Base-by-base conservation (phyloP, 2,797 vertebrate genomes). In the Sternarchorhynchus goeldii region DNA sequence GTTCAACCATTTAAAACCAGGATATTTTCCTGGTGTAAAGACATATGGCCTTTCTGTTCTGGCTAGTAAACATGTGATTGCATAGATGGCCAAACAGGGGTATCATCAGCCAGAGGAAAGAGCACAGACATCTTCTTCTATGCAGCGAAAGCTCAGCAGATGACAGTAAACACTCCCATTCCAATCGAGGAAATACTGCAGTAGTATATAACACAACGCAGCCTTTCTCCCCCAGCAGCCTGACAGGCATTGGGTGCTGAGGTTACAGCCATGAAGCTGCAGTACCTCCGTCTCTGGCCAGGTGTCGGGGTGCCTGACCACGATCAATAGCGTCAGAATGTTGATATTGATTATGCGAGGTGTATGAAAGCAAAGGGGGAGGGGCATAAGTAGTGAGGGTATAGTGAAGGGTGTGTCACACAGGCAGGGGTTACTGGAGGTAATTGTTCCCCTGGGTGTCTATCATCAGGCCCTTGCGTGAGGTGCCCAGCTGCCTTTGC, bases 251-350 rank as follows among this genome's bases (percentile, higher is more conserved):
- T 36, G 6, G 4, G 34, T 50, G 45, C 45, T 50, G 45, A 12
- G 10, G 45, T 50, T 50, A 50, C 45, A 12, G 45, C 45, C 45
- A 12, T 50, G 45, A 50, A 50, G 45, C 14, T 2, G 73, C 70
- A 60, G 71, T 10, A 1, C 4, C 60, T 50, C 45, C 8, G 4
- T 36, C 34, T 36, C 34, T 4, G 12, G 45, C 45, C 45, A 50
- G 45, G 45, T 12, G 36, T 10, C 64, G 20, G 31, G 12, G 6
- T 32, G 68, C 56, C 29, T 53, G 57, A 63, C 73, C 73, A 70
- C 69, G 88, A 92, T 93, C 92, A 86, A 92, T 93, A 90, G 65
- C 85, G 81, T 86, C 85, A 89, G 88, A 92, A 90, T 81, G 87
- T 82, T 45, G 68, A 62, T 90, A 93, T 92, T 90, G 92, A 93